phyloP scores from a whole-genome alignment of 2,888 invertebrate species.

The Diogma glabrata region DNA sequence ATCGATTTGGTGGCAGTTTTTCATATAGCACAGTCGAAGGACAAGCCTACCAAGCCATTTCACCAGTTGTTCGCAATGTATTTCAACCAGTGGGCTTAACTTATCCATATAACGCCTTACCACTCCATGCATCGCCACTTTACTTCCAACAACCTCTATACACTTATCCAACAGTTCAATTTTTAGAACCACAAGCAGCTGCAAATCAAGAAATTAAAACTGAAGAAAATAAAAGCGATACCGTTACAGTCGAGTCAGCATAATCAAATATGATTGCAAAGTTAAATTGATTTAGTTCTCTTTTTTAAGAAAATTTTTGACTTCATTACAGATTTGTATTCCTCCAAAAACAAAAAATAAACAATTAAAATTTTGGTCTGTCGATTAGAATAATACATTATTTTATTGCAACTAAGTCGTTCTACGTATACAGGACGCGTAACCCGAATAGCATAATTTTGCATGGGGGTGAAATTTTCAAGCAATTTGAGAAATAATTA shows the following conservation, averaged over 20 bases:
- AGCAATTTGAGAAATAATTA: too few relatives aligned
- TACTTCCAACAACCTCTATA: slow-evolving; percentile 12
- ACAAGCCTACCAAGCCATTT: slow-evolving; percentile 39
- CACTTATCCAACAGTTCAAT: slow-evolving; percentile 12
- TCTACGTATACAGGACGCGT: too few relatives aligned
- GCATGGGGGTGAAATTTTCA: too few relatives aligned
- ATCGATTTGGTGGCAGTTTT: slow-evolving; percentile 42
- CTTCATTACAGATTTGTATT: too few relatives aligned
- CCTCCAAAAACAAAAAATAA: too few relatives aligned
- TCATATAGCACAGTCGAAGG: slow-evolving; percentile 42
- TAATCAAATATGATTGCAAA: slow-evolving; percentile 16
- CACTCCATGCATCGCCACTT: slow-evolving; percentile 6
- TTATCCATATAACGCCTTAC: slow-evolving; percentile 9
- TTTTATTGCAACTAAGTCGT: too few relatives aligned
- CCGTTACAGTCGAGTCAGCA: slow-evolving; percentile 26
- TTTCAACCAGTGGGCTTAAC: slow-evolving; percentile 5
- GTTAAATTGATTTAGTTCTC: too few relatives aligned
- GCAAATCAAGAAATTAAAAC: slow-evolving; percentile 16
- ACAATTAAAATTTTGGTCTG: too few relatives aligned
- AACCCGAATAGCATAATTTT: too few relatives aligned
- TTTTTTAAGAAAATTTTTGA: too few relatives aligned
- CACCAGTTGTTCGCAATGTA: slow-evolving; percentile 31
- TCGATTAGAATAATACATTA: too few relatives aligned
- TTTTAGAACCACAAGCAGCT: slow-evolving; percentile 16
- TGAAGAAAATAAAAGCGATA: slow-evolving; percentile 24